Conservation (phyloP, 2,113 vertebrate genomes). For the Eurystomus gularis region DNA sequence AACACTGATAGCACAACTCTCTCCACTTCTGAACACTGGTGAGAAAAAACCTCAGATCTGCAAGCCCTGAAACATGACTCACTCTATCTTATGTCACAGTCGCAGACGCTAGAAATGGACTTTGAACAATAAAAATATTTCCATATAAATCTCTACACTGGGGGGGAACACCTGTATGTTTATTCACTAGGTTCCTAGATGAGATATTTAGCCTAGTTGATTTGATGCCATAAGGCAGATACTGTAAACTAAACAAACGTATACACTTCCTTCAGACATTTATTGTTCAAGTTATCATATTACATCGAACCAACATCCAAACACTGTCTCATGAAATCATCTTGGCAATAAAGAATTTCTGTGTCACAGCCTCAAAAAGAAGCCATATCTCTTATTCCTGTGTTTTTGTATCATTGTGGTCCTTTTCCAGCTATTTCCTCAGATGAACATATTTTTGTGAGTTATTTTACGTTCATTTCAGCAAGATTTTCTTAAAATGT, state of each 20-base stretch:
- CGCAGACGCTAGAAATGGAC: background rate
- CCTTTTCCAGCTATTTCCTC: background rate
- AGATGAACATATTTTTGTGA: background rate
- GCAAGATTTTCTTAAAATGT: background rate
- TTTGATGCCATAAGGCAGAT: background rate
- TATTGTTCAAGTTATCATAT: background rate
- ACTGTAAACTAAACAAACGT: background rate
- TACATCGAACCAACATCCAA: background rate
- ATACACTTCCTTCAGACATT: background rate
- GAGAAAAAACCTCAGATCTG: background rate
- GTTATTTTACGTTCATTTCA: background rate
- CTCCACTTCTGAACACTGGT: accelerated
- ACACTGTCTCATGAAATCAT: background rate
- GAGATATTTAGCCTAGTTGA: background rate
- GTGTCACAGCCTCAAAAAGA: background rate
- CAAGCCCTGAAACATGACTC: background rate
- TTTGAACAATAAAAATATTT: background rate
- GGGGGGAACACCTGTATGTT: background rate
- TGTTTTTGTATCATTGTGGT: background rate
- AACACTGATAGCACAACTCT: accelerated
- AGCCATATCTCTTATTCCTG: background rate
- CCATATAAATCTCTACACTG: background rate
- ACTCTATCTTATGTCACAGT: background rate
- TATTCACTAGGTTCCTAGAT: background rate
- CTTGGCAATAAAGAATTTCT: background rate